These are phyloP conservation scores for Radopholus similis DNA, from an alignment of 1,140 invertebrate species.

Conservation along the genomic window DNA sequence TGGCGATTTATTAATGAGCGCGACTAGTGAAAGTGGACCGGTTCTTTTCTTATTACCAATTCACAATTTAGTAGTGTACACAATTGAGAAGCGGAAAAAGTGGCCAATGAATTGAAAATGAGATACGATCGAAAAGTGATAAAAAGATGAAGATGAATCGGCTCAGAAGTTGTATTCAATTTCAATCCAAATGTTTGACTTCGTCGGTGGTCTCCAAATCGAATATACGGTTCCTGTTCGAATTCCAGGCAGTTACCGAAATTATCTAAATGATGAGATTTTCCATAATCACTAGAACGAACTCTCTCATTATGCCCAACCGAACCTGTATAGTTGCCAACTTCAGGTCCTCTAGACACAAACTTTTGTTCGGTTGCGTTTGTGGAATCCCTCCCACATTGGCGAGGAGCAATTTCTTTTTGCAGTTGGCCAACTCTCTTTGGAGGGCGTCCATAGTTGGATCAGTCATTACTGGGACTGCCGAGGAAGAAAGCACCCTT, in stretches of 20 bases:
- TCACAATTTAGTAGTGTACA: too few species aligned
- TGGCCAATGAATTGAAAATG: too few species aligned
- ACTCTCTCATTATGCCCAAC: background rate
- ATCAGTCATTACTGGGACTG: background rate
- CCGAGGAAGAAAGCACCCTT: background rate
- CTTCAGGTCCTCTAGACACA: background rate
- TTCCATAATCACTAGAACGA: background rate
- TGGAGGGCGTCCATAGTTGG: slow-evolving; percentile 2
- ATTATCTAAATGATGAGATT: background rate
- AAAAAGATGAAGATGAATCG: too few species aligned
- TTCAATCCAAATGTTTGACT: too few species aligned
- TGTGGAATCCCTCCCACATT: background rate
- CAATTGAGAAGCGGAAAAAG: too few species aligned
- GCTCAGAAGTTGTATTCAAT: too few species aligned
- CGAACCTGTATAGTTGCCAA: background rate
- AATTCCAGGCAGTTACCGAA: background rate
- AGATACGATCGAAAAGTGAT: too few species aligned
- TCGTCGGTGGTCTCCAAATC: too few species aligned
- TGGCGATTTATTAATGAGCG: too few species aligned
- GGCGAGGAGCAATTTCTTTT: slow-evolving; percentile 10
- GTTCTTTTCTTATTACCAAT: too few species aligned
- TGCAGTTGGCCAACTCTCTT: slow-evolving; percentile 20
- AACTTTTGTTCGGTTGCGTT: background rate
- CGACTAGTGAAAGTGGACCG: too few species aligned
- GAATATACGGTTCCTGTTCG: background rate